Evolutionary conservation across 1,140 invertebrate genomes (phyloP), one percentile per base, ranked within the genome.

Genomic region (Eumaeus atala): DNA sequence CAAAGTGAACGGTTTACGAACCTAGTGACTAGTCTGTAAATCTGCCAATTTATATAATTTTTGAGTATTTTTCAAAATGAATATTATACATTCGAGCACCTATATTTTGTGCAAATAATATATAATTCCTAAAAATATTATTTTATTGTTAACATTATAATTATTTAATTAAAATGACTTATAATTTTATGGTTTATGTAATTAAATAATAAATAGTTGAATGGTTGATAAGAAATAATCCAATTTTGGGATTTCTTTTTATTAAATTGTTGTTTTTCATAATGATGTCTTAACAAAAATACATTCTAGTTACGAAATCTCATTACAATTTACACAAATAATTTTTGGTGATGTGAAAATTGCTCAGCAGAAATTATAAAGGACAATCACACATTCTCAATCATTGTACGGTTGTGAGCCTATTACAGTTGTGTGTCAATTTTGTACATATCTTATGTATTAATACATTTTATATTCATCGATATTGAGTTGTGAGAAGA

Each of bases 401-500:
- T 28, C 21, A 28, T 44, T 9, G n/a, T 17, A 9, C 9, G 40
- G 40, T 44, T 44, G 40, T 44, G 40, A 44, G 38, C 40, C 40
- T 6, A 14, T 44, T 16, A 42, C 2, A 28, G 21, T 28, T 42
- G 14, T 53, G 40, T 9, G 53, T 48, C 53, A 48, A 55, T 55
- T 48, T 55, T 48, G 33, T 36, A 55, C 53, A 55, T 55, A 55
- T 55, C 53, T 34, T 52, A 49, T 49, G n/a, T 33, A 1, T 33
- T 49, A 7, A n/a, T 33, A 11, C 10, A 48, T 40, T 40, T 9
- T 35, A 44, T 9, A 44, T 17, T 16, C 9, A 44, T 44, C 16
- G 9, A 40, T n/a, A n/a, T n/a, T n/a, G n/a, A n/a, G n/a, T 28
- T 6, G 21, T 28, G 21, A 28, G 21, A 28, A 28, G 6, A 28